These are phyloP conservation scores for Mesoligia furuncula DNA, from an alignment of 2,888 invertebrate genomes.

Conservation along the genomic window DNA sequence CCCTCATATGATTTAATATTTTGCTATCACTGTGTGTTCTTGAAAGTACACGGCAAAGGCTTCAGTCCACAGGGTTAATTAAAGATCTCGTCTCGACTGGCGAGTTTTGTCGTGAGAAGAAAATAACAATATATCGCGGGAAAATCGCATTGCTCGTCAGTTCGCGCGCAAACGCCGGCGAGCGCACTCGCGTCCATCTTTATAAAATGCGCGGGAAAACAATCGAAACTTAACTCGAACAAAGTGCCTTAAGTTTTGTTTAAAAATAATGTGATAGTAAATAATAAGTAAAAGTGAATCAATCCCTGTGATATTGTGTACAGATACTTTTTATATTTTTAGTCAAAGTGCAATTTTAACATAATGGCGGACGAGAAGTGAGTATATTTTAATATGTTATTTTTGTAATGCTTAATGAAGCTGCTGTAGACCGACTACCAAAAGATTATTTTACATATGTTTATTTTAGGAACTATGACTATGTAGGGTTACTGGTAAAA, in stretches of 20 bases:
- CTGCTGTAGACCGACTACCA: accelerated
- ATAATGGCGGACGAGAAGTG: slow-evolving; percentile 83
- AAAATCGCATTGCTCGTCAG: slow-evolving; percentile 58
- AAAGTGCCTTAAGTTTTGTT: slow-evolving; percentile 50
- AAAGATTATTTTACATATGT: neutral
- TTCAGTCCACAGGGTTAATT: slow-evolving; percentile 49
- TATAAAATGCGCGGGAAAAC: slow-evolving; percentile 55
- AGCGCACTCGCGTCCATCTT: slow-evolving; percentile 43
- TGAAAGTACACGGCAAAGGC: slow-evolving; percentile 40
- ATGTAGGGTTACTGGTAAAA: too few relatives aligned
- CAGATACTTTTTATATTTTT: slow-evolving; percentile 59
- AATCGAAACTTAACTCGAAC: slow-evolving; percentile 52
- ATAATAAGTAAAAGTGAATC: slow-evolving; percentile 50
- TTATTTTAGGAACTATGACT: neutral
- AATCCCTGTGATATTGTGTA: slow-evolving; percentile 80
- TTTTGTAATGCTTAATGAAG: neutral
- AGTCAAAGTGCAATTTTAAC: slow-evolving; percentile 63
- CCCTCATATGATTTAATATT: neutral
- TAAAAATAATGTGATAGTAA: slow-evolving; percentile 65
- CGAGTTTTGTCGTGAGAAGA: slow-evolving; percentile 56
- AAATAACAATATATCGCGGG: slow-evolving; percentile 57
- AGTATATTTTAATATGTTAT: slow-evolving; percentile 68
- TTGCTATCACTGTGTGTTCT: slow-evolving; percentile 10
- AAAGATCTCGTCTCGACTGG: slow-evolving; percentile 32
- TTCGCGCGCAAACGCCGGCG: slow-evolving; percentile 58